These are phyloP conservation scores for Anguilla anguilla DNA, from an alignment of 2,797 vertebrate genomes.

Conservation along the genomic window DNA sequence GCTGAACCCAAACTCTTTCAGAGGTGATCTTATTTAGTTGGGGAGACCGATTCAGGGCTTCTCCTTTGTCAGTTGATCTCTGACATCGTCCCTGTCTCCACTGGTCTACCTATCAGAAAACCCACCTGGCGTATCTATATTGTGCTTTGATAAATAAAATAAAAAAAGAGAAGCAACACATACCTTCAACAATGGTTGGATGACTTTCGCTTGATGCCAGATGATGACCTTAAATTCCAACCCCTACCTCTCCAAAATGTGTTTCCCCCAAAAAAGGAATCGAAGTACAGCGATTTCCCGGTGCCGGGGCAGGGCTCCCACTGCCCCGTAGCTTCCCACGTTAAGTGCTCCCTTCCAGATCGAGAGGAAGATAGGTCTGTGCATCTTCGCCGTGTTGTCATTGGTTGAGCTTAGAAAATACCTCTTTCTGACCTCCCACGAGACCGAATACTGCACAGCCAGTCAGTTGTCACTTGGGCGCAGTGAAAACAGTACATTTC, in stretches of 20 bases:
- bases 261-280: neutral
- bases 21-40: neutral
- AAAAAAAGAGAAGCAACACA: constrained; percentile 6
- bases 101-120: neutral
- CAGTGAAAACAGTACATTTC: constrained; percentile 44
- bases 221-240: neutral
- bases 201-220: neutral
- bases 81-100: neutral
- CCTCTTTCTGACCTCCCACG: constrained; percentile 86
- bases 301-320: constrained; percentile 76
- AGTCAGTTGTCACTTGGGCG: constrained; percentile 75
- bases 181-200: neutral
- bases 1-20: neutral
- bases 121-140: neutral
- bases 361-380: constrained; percentile 65
- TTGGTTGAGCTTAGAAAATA: constrained; percentile 77
- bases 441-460: constrained; percentile 84
- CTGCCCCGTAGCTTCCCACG: constrained; percentile 80
- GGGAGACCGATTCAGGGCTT: constrained; percentile 60
- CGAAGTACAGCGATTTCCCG: constrained; percentile 50
- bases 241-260: neutral
- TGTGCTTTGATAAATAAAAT: constrained; percentile 34
- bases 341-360: constrained; percentile 69
- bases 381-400: constrained; percentile 75
- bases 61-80: constrained; percentile 52